phyloP scores from a whole-genome alignment of 2,888 invertebrate species.

The Mimachlamys varia region DNA sequence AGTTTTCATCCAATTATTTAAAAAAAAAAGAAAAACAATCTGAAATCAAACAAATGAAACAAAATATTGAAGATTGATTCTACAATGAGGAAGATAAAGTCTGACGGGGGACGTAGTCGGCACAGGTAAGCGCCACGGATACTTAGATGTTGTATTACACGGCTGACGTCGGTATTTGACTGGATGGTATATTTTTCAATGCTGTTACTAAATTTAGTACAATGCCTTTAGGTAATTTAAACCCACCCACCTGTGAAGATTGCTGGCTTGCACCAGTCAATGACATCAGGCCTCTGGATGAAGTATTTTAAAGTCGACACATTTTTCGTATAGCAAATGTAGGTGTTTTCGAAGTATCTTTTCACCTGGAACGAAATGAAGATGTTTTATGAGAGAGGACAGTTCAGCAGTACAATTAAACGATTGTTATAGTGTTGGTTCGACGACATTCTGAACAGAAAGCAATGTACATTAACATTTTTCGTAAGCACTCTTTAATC shows the following conservation, averaged over 20 bases:
- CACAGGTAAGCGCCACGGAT: too few species aligned
- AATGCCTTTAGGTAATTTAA: not conserved
- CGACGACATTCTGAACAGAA: not conserved
- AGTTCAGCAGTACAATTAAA: not conserved
- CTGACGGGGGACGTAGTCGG: too few species aligned
- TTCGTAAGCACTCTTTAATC: too few species aligned
- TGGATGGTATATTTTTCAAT: too few species aligned
- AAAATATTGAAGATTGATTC: too few species aligned
- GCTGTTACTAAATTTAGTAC: not conserved
- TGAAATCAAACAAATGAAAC: too few species aligned
- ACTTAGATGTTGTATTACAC: too few species aligned
- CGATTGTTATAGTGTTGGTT: not conserved
- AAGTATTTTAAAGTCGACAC: constrained; percentile 72
- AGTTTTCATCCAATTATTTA: too few species aligned
- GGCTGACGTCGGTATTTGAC: too few species aligned
- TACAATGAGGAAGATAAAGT: too few species aligned
- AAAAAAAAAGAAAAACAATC: too few species aligned
- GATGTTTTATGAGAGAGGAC: not conserved
- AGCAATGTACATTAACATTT: not conserved
- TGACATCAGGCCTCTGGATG: constrained; percentile 73
- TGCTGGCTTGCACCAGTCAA: constrained; percentile 73
- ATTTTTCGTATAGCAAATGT: constrained; percentile 73
- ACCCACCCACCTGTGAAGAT: constrained; percentile 68
- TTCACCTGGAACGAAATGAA: constrained; percentile 60
- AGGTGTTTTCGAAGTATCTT: constrained; percentile 70